Evolutionary conservation across 2,113 vertebrate species (phyloP).

Genomic region (Atlantisia rogersi): DNA sequence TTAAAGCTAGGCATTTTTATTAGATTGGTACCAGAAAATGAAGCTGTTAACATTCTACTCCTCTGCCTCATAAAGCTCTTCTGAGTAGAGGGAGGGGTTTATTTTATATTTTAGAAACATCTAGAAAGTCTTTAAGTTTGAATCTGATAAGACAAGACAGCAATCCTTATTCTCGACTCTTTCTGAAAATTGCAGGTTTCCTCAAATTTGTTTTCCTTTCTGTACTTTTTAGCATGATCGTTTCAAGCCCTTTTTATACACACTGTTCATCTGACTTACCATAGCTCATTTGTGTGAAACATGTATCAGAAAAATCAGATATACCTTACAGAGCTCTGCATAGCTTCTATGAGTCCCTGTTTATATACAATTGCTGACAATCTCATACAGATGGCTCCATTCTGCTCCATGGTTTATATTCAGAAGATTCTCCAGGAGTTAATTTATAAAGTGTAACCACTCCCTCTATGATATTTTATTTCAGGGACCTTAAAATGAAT

Average conservation of each 20-base stretch:
- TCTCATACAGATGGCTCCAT: not conserved
- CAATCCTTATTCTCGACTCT: not conserved
- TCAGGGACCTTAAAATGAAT: not conserved
- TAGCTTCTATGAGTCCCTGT: not conserved
- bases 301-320: not conserved
- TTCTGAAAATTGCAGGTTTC: not conserved
- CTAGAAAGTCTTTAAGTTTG: not conserved
- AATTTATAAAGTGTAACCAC: not conserved
- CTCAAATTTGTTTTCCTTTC: not conserved
- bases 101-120: not conserved
- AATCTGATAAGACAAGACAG: not conserved
- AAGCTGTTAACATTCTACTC: slow-evolving; percentile 29
- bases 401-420: not conserved
- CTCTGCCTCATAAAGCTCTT: slow-evolving; percentile 17
- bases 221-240: not conserved
- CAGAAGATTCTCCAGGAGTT: not conserved
- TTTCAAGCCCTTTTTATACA: not conserved
- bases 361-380: not conserved
- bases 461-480: not conserved
- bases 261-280: not conserved
- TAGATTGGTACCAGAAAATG: slow-evolving; percentile 54
- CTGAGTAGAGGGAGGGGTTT: not conserved
- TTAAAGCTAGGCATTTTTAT: slow-evolving; percentile 50
- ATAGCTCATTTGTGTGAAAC: not conserved
- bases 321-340: not conserved